Evolutionary conservation across 2,888 invertebrate genomes (phyloP).

Genomic region (Ophioninae sp.): DNA sequence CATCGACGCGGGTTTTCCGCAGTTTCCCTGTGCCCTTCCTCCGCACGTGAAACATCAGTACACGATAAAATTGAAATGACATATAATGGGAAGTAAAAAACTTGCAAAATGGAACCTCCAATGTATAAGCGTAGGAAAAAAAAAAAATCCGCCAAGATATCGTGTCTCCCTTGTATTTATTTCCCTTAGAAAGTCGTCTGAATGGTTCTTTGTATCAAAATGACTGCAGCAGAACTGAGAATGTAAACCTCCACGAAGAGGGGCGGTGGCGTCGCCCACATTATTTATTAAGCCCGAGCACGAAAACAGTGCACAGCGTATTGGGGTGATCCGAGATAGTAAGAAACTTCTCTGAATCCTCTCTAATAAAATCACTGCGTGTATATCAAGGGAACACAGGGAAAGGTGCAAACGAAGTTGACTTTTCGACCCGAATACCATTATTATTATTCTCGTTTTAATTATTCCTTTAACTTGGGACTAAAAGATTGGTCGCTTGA

Average conservation of each 20-base stretch:
- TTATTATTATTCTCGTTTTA: background rate
- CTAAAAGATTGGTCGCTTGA: too few relatives aligned
- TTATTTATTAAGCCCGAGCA: slow-evolving; percentile 51
- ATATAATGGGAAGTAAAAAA: too few relatives aligned
- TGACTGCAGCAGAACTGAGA: background rate
- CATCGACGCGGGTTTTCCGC: background rate
- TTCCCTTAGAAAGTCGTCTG: background rate
- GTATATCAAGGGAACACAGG: background rate
- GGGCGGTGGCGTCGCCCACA: background rate
- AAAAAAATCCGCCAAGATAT: background rate
- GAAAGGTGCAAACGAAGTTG: background rate
- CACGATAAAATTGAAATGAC: background rate
- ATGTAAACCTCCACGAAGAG: slow-evolving; percentile 17
- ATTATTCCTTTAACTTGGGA: background rate
- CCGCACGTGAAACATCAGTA: background rate
- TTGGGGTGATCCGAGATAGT: slow-evolving; percentile 45
- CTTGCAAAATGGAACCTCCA: background rate
- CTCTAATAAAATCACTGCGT: background rate
- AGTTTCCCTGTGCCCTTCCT: background rate
- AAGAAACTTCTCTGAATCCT: slow-evolving; percentile 30
- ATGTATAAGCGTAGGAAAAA: background rate
- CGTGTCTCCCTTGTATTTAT: background rate
- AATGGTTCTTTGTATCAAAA: background rate
- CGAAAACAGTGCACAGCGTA: slow-evolving; percentile 41
- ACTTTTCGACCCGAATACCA: background rate